Base-by-base conservation (phyloP, 2,113 vertebrate genomes). In the Todiramphus saurophagus region DNA sequence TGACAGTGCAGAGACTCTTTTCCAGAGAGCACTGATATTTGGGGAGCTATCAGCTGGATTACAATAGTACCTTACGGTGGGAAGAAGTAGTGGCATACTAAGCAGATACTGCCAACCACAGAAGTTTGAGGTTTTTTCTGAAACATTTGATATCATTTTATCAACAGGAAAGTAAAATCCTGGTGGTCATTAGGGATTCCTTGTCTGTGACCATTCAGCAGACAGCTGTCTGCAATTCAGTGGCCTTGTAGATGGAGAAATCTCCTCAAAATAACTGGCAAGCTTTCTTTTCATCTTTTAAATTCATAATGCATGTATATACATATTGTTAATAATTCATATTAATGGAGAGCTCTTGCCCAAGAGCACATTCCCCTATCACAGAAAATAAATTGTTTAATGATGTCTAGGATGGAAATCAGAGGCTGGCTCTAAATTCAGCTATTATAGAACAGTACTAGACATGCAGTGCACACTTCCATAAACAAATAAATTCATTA, bases 321-420 rank as follows among this genome's bases (percentile, higher is more conserved):
- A 95, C 66, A 82, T 96, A 87, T 33, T 72, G 69, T 96, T 96
- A 97, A 97, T 97, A 97, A 95, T 96, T 96, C 70, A 94, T 95
- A 51, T 67, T 96, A 94, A 89, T 74, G 91, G 94, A 83, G 84
- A 85, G 68, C n/a, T 91, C 89, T 87, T 96, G 87, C 78, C 84
- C 87, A 66, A 66, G 53, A 97, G 78, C 82, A 77, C 55, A 84
- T 95, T 96, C 75, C 67, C 31, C 58, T 93, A 77, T 93, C 93
- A 91, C 31, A 66, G 91, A 82, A 94, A 96, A 96, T 94, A 87
- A 96, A 96, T 95, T 87, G 94, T 90, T 94, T 91, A 93, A 94
- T 87, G 93, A 83, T 80, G 74, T 90, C 89, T 95, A 80, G 78
- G 75, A 63, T 66, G 91, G 87, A 73, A 91, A 89, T 90, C 60